Percentiles rank a stretch among this genome's conserved stretches.
These are phyloP conservation scores for Labrus mixtus DNA, from an alignment of 2,113 vertebrate species.

Conservation along the genomic window DNA sequence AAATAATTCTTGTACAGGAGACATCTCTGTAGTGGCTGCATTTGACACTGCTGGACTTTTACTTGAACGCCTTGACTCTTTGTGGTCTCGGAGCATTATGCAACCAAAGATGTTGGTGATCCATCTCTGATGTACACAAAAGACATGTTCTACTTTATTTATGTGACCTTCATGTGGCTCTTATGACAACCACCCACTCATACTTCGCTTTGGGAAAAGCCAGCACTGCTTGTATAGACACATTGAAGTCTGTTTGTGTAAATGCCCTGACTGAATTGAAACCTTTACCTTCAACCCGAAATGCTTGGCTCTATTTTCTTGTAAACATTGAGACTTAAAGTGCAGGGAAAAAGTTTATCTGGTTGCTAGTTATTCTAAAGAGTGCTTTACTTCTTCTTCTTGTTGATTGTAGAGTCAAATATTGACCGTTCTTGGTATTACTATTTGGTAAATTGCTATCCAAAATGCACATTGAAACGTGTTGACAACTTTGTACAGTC, in stretches of 20 bases:
- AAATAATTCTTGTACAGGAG: conserved; percentile 2
- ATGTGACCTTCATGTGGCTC: conserved; percentile 42
- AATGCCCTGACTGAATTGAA: not conserved
- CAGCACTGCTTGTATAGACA: conserved; percentile 2
- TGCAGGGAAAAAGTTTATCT: not conserved
- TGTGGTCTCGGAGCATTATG: conserved; percentile 42
- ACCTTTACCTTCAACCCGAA: not conserved
- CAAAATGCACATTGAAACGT: too few relatives aligned
- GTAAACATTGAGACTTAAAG: too few relatives aligned
- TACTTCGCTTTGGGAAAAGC: conserved; percentile 29
- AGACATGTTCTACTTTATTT: conserved; percentile 27
- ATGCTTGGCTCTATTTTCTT: not conserved
- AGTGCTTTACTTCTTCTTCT: not conserved
- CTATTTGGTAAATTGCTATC: too few relatives aligned
- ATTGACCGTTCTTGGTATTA: not conserved
- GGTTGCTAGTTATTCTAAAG: not conserved
- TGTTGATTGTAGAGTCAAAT: not conserved
- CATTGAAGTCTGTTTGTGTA: not conserved
- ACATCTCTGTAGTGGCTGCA: conserved; percentile 15
- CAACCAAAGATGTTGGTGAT: conserved; percentile 35
- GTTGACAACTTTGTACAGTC: not conserved
- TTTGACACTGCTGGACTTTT: conserved; percentile 47
- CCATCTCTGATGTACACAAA: conserved; percentile 20
- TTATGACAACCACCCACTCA: conserved; percentile 55
- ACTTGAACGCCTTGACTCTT: conserved; percentile 53